Evolutionary conservation across 2,797 vertebrate genomes (phyloP).

Genomic region (Acanthornis magna): DNA sequence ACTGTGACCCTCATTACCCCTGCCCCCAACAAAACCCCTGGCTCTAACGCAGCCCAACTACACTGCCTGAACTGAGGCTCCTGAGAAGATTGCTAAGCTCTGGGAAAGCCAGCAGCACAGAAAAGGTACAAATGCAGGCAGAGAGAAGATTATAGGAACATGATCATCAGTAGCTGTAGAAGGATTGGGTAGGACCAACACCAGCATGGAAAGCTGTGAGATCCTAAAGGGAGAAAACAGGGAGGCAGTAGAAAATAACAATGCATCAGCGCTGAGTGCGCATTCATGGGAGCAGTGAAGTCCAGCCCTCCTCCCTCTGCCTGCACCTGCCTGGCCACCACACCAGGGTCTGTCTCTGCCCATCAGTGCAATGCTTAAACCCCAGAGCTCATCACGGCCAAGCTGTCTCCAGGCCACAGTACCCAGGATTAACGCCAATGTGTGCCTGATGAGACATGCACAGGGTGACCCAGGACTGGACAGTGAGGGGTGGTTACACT

Average conservation of each 20-base stretch:
- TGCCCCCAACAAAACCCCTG: background rate
- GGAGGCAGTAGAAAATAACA: background rate
- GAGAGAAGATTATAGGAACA: background rate
- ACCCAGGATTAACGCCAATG: accelerated
- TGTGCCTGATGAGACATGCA: accelerated
- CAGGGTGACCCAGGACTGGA: background rate
- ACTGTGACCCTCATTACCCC: background rate
- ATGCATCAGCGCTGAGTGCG: accelerated
- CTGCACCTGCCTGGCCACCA: background rate
- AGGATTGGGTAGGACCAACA: background rate
- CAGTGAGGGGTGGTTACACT: too few relatives aligned
- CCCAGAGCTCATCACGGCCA: background rate
- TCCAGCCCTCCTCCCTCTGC: background rate
- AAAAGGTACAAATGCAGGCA: background rate
- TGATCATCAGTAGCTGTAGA: background rate
- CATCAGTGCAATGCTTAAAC: accelerated
- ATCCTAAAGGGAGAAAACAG: background rate
- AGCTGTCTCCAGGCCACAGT: background rate
- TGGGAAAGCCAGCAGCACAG: background rate
- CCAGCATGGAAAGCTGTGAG: background rate
- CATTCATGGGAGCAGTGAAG: accelerated
- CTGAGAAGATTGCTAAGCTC: background rate
- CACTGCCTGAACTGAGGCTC: accelerated
- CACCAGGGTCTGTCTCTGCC: background rate
- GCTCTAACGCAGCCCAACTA: accelerated